Conservation (phyloP, 2,888 invertebrate species). For the Lissonota sp. region DNA sequence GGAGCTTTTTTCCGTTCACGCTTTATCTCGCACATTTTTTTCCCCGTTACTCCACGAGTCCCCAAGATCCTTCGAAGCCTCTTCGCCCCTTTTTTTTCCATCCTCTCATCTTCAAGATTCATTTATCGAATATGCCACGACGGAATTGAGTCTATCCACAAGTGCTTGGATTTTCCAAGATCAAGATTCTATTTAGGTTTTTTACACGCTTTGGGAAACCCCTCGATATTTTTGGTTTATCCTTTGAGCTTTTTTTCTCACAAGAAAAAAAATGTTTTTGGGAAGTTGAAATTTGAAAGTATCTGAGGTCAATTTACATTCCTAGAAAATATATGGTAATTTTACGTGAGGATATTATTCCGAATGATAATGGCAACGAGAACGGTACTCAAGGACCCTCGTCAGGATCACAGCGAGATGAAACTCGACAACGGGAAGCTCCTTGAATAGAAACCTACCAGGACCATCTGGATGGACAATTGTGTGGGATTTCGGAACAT, state of each 20-base stretch:
- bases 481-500: too few species aligned
- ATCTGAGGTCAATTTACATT: too few species aligned
- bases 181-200: too few species aligned
- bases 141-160: slow-evolving; percentile 6
- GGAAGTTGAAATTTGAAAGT: not conserved
- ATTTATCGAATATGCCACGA: slow-evolving; percentile 36
- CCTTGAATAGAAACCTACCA: too few species aligned
- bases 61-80: slow-evolving; percentile 6
- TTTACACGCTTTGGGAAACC: not conserved
- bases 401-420: too few species aligned
- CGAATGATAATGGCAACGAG: too few species aligned
- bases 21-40: not conserved
- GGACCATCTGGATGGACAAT: too few species aligned
- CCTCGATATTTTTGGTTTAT: not conserved
- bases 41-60: not conserved
- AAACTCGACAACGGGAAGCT: too few species aligned
- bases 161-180: not conserved
- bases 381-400: too few species aligned
- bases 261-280: not conserved
- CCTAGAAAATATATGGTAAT: too few species aligned
- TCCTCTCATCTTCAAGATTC: not conserved
- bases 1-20: slow-evolving; percentile 22
- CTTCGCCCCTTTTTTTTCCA: too few species aligned
- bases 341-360: too few species aligned
- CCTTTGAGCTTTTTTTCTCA: not conserved